phyloP scores from a whole-genome alignment of 2,888 invertebrate species.

The Aphodius granarius region DNA sequence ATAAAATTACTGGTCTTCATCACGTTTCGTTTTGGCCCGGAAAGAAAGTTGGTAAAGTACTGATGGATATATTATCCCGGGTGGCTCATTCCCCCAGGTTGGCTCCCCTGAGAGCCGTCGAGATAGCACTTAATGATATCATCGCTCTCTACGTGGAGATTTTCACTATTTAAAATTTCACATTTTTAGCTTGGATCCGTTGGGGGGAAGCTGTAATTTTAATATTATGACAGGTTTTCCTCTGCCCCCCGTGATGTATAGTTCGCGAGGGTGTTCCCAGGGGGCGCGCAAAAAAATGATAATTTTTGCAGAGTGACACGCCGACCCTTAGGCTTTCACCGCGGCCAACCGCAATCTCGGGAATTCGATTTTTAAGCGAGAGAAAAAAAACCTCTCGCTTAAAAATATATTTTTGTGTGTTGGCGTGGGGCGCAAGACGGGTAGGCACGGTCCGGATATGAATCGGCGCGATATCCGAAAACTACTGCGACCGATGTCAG shows the following conservation, averaged over 20 bases:
- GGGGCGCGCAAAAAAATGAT: not conserved
- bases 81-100: slow-evolving; percentile 36
- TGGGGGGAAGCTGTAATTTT: slow-evolving; percentile 22
- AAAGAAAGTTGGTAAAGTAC: not conserved
- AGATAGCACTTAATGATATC: slow-evolving; percentile 46
- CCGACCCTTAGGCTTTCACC: not conserved
- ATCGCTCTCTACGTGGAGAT: slow-evolving; percentile 42
- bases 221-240: slow-evolving; percentile 25
- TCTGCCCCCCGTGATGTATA: not conserved
- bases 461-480: not conserved
- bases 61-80: slow-evolving; percentile 9
- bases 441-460: not conserved
- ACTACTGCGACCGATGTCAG: not conserved
- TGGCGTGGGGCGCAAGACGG: not conserved
- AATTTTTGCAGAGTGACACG: not conserved
- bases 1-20: not conserved
- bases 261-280: not conserved
- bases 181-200: slow-evolving; percentile 24
- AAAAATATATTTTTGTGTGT: not conserved
- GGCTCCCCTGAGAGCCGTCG: slow-evolving; percentile 42
- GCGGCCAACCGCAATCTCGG: not conserved
- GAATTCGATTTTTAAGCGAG: not conserved
- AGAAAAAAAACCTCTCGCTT: not conserved
- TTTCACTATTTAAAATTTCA: slow-evolving; percentile 46
- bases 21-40: not conserved